Percentiles rank a stretch among this genome's conserved stretches.
Conservation (phyloP, 2,797 vertebrate species). For the Mionectes olivaceus region DNA sequence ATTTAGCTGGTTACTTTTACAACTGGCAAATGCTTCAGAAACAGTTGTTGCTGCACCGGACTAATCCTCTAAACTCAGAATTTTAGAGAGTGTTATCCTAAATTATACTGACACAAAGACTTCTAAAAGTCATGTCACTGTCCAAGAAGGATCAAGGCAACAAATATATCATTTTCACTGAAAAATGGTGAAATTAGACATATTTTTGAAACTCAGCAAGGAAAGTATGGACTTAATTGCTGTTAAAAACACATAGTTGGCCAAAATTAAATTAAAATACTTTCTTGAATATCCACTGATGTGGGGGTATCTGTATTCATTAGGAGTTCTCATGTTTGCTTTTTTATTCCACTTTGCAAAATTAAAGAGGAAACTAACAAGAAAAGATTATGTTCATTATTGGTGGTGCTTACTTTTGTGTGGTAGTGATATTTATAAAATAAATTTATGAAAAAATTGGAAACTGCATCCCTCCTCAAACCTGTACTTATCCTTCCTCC, state of each 20-base stretch:
- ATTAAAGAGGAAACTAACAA: background rate
- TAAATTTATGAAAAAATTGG: background rate
- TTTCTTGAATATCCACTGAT: background rate
- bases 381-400: background rate
- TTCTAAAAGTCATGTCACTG: background rate
- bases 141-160: background rate
- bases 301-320: accelerated
- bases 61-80: background rate
- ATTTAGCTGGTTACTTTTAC: background rate
- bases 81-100: background rate
- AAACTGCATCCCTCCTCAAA: background rate
- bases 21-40: background rate
- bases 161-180: background rate
- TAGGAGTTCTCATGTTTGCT: accelerated
- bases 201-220: background rate
- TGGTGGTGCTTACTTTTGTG: background rate
- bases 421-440: background rate
- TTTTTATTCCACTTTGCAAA: background rate
- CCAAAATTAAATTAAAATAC: background rate
- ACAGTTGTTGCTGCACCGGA: background rate
- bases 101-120: background rate
- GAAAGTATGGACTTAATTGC: background rate
- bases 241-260: background rate
- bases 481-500: background rate
- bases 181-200: background rate